A percentile compares a stretch with the other conserved stretches of the same genome.
phyloP scores from a whole-genome alignment of 2,888 invertebrate genomes.

The Scaptomyza flava region DNA sequence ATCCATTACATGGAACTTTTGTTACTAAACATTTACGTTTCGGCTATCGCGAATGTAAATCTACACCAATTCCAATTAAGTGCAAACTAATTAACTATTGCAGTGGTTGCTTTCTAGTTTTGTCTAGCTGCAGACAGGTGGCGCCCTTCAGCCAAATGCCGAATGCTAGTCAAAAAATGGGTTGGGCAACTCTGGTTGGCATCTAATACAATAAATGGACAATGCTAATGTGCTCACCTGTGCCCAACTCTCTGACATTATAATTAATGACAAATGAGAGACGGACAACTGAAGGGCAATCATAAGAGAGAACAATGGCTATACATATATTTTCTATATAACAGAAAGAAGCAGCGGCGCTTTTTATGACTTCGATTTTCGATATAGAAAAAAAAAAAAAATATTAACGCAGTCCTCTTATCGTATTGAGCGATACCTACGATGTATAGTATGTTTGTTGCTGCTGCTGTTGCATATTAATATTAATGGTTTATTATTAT shows the following conservation, averaged over 20 bases:
- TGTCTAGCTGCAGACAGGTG: slow-evolving; percentile 40
- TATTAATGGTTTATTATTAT: slow-evolving; percentile 79
- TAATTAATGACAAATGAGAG: slow-evolving; percentile 69
- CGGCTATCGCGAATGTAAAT: slow-evolving; percentile 9
- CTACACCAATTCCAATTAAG: slow-evolving; percentile 7
- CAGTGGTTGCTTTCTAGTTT: slow-evolving; percentile 4
- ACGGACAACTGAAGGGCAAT: slow-evolving; percentile 49
- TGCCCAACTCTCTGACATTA: slow-evolving; percentile 62
- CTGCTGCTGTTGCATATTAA: slow-evolving; percentile 54
- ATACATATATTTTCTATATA: background rate
- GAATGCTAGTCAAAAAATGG: background rate
- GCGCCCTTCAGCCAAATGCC: slow-evolving; percentile 10
- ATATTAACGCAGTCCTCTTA: slow-evolving; percentile 44
- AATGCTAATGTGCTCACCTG: slow-evolving; percentile 69
- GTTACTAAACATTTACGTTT: background rate
- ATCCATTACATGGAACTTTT: background rate
- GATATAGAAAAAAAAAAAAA: slow-evolving; percentile 47
- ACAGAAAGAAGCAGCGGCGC: slow-evolving; percentile 5
- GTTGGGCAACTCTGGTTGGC: slow-evolving; percentile 24
- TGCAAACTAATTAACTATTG: slow-evolving; percentile 19
- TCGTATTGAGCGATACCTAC: slow-evolving; percentile 42
- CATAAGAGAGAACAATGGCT: slow-evolving; percentile 53
- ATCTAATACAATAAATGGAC: slow-evolving; percentile 65
- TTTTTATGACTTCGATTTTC: slow-evolving; percentile 57
- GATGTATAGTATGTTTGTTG: background rate